phyloP scores from a whole-genome alignment of 2,888 invertebrate species.

The Matsumyia berberina region DNA sequence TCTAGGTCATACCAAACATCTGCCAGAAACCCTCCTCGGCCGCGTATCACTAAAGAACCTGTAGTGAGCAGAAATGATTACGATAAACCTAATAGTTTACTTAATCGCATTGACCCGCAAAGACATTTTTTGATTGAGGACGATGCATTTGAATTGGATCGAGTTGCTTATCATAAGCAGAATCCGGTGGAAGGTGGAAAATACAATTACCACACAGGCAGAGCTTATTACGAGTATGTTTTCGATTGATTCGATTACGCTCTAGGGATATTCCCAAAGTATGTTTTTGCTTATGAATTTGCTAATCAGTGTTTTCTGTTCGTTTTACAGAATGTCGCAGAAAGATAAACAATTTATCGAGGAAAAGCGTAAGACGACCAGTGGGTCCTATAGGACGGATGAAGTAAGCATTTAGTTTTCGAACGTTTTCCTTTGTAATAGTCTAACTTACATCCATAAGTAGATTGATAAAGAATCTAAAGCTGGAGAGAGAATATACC shows the following conservation, averaged over 20 bases:
- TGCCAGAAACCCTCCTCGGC: conserved; percentile 77
- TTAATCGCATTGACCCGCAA: conserved; percentile 77
- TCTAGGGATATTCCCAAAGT: background rate
- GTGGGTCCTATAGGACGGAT: conserved; percentile 61
- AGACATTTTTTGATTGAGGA: conserved; percentile 78
- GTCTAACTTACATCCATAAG: too few relatives aligned
- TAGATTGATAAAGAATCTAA: too few relatives aligned
- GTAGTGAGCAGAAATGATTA: conserved; percentile 77
- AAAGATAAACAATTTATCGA: conserved; percentile 73
- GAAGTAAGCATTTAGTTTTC: conserved; percentile 24
- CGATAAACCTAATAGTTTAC: conserved; percentile 70
- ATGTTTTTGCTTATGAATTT: background rate
- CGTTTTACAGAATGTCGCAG: conserved; percentile 76
- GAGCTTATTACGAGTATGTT: conserved; percentile 78
- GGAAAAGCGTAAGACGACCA: conserved; percentile 76
- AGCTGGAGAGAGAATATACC: too few relatives aligned
- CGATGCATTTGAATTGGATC: conserved; percentile 80
- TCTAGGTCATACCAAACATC: conserved; percentile 78
- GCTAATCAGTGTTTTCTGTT: conserved; percentile 10
- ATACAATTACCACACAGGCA: conserved; percentile 78
- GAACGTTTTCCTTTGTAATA: background rate
- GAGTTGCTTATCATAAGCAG: conserved; percentile 73
- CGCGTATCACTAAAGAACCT: conserved; percentile 70
- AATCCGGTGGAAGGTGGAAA: conserved; percentile 63
- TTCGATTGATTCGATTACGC: background rate